Percentiles rank a stretch among this genome's conserved stretches.
Evolutionary conservation across 1,140 invertebrate genomes (phyloP).

Genomic region (Drosophila miranda): DNA sequence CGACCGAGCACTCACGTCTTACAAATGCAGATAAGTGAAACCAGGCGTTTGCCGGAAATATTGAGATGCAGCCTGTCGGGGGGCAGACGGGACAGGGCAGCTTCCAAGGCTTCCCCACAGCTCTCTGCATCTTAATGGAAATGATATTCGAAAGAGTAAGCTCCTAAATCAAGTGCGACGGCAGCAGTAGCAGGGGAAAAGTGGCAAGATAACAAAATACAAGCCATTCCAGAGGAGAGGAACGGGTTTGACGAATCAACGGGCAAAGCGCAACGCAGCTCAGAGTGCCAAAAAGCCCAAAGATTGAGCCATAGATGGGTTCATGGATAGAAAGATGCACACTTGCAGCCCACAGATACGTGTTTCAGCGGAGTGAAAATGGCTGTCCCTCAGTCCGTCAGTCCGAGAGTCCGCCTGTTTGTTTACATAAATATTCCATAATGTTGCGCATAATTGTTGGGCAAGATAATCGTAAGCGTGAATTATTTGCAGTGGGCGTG

Average conservation of each 20-base stretch:
- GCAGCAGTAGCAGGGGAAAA: conserved; percentile 23
- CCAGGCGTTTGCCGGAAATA: conserved; percentile 30
- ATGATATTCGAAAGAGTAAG: conserved; percentile 20
- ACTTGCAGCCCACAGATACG: conserved; percentile 32
- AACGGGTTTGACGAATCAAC: conserved; percentile 61
- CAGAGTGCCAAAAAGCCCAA: conserved; percentile 14
- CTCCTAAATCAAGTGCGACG: conserved; percentile 48
- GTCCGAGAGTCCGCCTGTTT: conserved; percentile 13
- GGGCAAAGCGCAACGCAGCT: neutral
- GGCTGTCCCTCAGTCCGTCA: conserved; percentile 17
- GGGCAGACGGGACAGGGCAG: neutral
- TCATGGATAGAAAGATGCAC: conserved; percentile 9
- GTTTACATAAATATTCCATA: conserved; percentile 55
- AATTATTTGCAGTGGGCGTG: conserved; percentile 58
- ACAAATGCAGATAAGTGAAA: conserved; percentile 53
- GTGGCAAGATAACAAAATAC: conserved; percentile 50
- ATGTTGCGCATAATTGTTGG: conserved; percentile 69
- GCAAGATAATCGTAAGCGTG: conserved; percentile 42
- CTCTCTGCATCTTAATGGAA: conserved; percentile 20
- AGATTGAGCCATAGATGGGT: conserved; percentile 25
- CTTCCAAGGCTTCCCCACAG: conserved; percentile 1
- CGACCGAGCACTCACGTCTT: conserved; percentile 34
- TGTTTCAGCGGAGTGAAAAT: conserved; percentile 39
- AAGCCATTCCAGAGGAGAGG: conserved; percentile 38
- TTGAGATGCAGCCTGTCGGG: neutral